Conservation (phyloP, 2,888 invertebrate species). For the Cetonia aurata region DNA sequence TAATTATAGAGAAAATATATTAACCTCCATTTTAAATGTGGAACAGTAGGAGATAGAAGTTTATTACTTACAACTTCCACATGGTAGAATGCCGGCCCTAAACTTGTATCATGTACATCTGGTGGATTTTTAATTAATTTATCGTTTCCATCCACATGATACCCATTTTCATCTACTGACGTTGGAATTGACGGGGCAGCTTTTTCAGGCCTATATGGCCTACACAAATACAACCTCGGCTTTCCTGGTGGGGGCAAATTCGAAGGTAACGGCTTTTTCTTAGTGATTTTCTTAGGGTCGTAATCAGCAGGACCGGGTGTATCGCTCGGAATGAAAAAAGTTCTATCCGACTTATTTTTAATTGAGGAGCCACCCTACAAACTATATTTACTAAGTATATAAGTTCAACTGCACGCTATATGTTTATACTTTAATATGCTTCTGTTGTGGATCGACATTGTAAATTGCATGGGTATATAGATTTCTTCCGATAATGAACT, state of each 20-base stretch:
- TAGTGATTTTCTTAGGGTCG: slow-evolving; percentile 49
- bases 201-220: slow-evolving; percentile 54
- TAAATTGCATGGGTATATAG: slow-evolving; percentile 44
- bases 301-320: slow-evolving; percentile 56
- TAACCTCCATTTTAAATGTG: not conserved
- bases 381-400: not conserved
- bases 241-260: slow-evolving; percentile 43
- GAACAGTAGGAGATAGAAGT: not conserved
- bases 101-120: slow-evolving; percentile 52
- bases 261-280: slow-evolving; percentile 41
- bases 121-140: slow-evolving; percentile 56
- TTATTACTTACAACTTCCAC: slow-evolving; percentile 49
- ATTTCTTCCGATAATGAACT: slow-evolving; percentile 33
- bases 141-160: slow-evolving; percentile 55
- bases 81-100: slow-evolving; percentile 59
- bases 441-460: not conserved
- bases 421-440: slow-evolving; percentile 31
- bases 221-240: slow-evolving; percentile 59
- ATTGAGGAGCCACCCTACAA: slow-evolving; percentile 53
- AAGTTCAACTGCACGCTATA: not conserved
- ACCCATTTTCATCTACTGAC: slow-evolving; percentile 60
- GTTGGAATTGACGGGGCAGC: slow-evolving; percentile 61
- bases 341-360: slow-evolving; percentile 52
- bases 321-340: slow-evolving; percentile 48
- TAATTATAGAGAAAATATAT: no score